Conservation (phyloP, 2,113 vertebrate species). For the Echinops telfairi region DNA sequence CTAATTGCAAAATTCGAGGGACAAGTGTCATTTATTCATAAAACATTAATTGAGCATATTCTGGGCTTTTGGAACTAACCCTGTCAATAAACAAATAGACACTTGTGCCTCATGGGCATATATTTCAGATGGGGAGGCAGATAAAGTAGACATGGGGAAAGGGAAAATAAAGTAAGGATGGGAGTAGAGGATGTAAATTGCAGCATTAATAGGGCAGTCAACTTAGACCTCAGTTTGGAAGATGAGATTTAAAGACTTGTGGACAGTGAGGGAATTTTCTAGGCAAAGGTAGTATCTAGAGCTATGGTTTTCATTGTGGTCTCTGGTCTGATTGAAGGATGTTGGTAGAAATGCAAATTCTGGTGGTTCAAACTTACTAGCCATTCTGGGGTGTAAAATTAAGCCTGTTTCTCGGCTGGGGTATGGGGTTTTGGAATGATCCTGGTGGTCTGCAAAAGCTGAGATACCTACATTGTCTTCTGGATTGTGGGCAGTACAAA, state of each 20-base stretch:
- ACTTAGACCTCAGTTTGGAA: constrained; percentile 39
- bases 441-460: too few species aligned
- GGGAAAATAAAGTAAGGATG: neutral
- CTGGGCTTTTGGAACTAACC: neutral
- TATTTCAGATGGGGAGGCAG: too few species aligned
- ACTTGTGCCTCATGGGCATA: constrained; percentile 27
- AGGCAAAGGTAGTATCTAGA: neutral
- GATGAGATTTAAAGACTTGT: constrained; percentile 47
- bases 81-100: constrained; percentile 10
- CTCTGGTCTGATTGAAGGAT: neutral
- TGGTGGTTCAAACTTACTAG: too few species aligned
- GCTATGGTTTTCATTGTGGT: constrained; percentile 11
- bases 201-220: constrained; percentile 16
- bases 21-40: constrained; percentile 37
- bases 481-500: too few species aligned
- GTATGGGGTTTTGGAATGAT: too few species aligned
- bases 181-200: neutral
- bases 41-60: constrained; percentile 48
- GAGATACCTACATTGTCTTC: too few species aligned
- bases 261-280: constrained; percentile 3
- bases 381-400: neutral
- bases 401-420: neutral
- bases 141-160: neutral
- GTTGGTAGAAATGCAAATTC: constrained; percentile 43
- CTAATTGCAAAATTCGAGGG: neutral